Percentiles rank a stretch among this genome's conserved stretches.
Evolutionary conservation across 2,113 vertebrate species (phyloP).

Genomic region (Serinus canaria): DNA sequence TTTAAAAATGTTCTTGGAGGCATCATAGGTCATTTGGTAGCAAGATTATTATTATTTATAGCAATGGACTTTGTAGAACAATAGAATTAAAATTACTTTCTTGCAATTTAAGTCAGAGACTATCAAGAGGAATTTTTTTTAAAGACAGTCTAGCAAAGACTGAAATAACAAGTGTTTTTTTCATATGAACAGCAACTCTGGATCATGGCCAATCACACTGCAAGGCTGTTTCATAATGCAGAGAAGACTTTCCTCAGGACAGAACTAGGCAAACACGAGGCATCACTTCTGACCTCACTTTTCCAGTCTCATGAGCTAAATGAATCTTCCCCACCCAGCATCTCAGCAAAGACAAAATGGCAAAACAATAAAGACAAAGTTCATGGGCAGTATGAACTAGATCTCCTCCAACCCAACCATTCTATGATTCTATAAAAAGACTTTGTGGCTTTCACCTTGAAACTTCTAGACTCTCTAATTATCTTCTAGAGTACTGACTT

Average conservation of each 20-base stretch:
- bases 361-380: not conserved
- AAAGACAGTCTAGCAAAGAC: not conserved
- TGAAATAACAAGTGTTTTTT: not conserved
- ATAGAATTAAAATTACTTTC: not conserved
- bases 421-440: not conserved
- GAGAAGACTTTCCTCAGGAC: not conserved
- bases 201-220: not conserved
- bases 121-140: not conserved
- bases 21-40: not conserved
- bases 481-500: not conserved
- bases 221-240: not conserved
- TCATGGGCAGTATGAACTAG: not conserved
- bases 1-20: conserved; percentile 16
- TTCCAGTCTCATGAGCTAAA: not conserved
- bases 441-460: not conserved
- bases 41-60: not conserved
- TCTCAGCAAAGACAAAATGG: not conserved
- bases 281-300: not conserved
- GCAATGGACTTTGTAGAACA: not conserved
- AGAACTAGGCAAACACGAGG: not conserved
- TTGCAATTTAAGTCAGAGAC: not conserved
- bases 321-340: not conserved
- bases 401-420: not conserved
- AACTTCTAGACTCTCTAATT: not conserved
- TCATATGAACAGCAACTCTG: not conserved